Evolutionary conservation across 2,797 vertebrate species (phyloP), one percentile per base, ranked within the genome.

Genomic region (Eulemur coronatus): DNA sequence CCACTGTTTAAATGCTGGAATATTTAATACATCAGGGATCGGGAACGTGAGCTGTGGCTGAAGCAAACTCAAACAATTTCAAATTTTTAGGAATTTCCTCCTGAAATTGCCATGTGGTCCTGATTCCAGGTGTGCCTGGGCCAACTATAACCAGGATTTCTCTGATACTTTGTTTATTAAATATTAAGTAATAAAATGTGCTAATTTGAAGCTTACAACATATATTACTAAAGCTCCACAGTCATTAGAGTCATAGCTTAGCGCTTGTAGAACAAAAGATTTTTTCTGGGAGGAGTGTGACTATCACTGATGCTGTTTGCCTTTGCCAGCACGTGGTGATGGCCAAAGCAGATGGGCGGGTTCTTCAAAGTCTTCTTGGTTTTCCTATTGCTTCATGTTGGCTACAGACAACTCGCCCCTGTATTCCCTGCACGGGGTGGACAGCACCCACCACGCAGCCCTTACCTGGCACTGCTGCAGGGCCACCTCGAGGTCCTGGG

Each of bases 401-500:
- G 30, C 67, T 33, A 2, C 17, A 75, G 73, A 38, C 41, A 73
- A 5, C 1, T 1, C 1, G 0, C 28, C 52, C 41, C 30, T 6
- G 11, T 63, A 17, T 59, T 69, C 52, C 43, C 87, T 78, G 91
- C n/a, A 13, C 15, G 2, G 69, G 43, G 7, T 6, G 0, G 11
- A 22, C 14, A 59, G 11, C 11, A 3, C 24, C 28, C 38, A 22
- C 35, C 13, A 59, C 12, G 8, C 3, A 11, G 18, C 72, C 26
- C 24, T 78, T 5, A 24, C 69, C 1, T 0, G 11, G 3, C 46
- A 4, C 11, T 15, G 13, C 28, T 20, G 14, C 30, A 7, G 75
- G 72, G 79, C 22, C 41, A n/a, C 12, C 8, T 41, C 0, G 0
- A 4, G n/a, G 35, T 48, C 43, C 30, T 10, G 38, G 48, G 9